phyloP scores from a whole-genome alignment of 2,113 vertebrate species.

The Sphyrna mokarran region DNA sequence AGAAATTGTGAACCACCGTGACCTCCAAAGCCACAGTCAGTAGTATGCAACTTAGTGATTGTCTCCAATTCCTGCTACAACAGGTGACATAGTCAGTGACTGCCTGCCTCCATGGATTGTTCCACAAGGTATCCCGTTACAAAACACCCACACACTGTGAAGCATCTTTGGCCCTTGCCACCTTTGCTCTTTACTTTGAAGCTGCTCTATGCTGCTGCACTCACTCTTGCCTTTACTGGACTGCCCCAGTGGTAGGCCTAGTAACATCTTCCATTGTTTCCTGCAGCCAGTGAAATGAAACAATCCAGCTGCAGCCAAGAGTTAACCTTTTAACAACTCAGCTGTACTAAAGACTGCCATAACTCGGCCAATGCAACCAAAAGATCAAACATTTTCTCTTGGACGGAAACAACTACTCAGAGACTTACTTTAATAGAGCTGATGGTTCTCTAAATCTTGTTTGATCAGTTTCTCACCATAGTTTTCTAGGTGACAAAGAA shows the following conservation, averaged over 20 bases:
- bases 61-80: too few relatives aligned
- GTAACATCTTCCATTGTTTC: not conserved
- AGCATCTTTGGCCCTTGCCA: too few relatives aligned
- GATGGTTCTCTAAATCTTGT: not conserved
- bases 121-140: too few relatives aligned
- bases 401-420: not conserved
- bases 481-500: not conserved
- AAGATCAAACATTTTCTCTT: not conserved
- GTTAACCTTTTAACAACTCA: not conserved
- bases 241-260: not conserved
- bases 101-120: too few relatives aligned
- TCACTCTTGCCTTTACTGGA: not conserved
- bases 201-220: not conserved
- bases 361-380: not conserved
- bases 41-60: too few relatives aligned
- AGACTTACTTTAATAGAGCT: not conserved
- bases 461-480: not conserved
- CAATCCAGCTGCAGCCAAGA: not conserved
- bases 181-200: not conserved
- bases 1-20: too few relatives aligned
- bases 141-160: too few relatives aligned
- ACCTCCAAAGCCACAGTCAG: too few relatives aligned
- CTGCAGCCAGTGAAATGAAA: not conserved
- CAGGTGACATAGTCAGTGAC: too few relatives aligned
- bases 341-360: not conserved